Evolutionary conservation across 2,888 invertebrate genomes (phyloP).

Genomic region (Vandiemenella viatica): DNA sequence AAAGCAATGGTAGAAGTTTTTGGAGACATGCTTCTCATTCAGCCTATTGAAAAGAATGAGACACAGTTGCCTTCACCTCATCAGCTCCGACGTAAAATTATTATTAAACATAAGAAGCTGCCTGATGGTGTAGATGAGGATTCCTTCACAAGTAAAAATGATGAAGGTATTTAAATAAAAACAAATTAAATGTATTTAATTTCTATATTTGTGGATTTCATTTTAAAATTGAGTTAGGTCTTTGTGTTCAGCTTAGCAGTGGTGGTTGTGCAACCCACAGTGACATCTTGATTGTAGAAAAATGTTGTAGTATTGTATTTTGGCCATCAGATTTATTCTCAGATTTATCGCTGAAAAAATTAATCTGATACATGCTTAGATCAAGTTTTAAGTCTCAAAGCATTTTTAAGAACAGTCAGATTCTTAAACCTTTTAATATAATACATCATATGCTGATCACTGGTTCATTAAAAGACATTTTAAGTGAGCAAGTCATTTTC

Average conservation of each 20-base stretch:
- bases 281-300: neutral
- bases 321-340: neutral
- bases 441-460: too few species aligned
- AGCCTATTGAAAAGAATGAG: slow-evolving; percentile 66
- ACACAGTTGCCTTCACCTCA: slow-evolving; percentile 67
- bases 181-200: neutral
- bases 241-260: neutral
- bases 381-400: too few species aligned
- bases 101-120: slow-evolving; percentile 84
- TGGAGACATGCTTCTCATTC: slow-evolving; percentile 67
- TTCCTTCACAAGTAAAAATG: slow-evolving; percentile 39
- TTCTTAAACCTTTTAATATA: too few species aligned
- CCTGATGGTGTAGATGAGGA: slow-evolving; percentile 75
- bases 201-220: neutral
- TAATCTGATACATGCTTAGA: too few species aligned
- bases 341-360: too few species aligned
- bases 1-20: slow-evolving; percentile 66
- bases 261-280: too few species aligned
- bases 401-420: too few species aligned
- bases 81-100: slow-evolving; percentile 57
- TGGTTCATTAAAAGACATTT: too few species aligned
- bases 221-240: neutral
- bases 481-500: too few species aligned
- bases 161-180: slow-evolving; percentile 34
- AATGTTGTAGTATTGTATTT: neutral